phyloP scores from a whole-genome alignment of 2,113 vertebrate genomes.

The Redunca redunca region DNA sequence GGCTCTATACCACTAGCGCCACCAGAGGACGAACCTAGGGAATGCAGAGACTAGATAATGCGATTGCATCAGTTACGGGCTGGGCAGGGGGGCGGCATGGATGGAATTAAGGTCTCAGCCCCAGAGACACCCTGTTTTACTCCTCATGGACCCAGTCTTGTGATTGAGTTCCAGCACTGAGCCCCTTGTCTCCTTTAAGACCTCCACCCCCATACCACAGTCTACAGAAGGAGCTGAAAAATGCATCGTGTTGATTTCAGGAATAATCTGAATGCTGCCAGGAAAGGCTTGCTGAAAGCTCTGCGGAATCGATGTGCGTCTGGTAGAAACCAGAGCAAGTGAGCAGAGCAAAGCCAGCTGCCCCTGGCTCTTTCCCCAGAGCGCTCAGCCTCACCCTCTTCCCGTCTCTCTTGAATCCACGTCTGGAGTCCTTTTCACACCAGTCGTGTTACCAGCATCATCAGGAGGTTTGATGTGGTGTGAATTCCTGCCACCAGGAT shows the following conservation, averaged over 20 bases:
- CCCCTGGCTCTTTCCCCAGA: not conserved
- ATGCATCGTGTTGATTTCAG: not conserved
- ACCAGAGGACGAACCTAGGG: not conserved
- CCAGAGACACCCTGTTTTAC: not conserved
- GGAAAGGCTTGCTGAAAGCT: not conserved
- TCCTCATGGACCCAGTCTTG: not conserved
- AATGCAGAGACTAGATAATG: not conserved
- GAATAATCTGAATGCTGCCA: not conserved
- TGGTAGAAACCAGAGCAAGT: not conserved
- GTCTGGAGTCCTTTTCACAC: not conserved
- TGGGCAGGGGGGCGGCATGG: not conserved
- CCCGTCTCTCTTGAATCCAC: no score
- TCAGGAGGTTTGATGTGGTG: not conserved
- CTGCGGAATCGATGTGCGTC: not conserved
- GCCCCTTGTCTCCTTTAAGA: not conserved
- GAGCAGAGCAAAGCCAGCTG: not conserved
- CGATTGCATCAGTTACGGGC: no score
- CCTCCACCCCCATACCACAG: not conserved
- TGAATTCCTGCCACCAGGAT: not conserved
- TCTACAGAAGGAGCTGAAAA: not conserved
- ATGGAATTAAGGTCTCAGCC: not conserved
- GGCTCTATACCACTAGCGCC: not conserved
- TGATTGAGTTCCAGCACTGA: not conserved
- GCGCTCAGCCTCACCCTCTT: not conserved
- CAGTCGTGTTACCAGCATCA: not conserved